Base-by-base conservation (phyloP, 2,113 vertebrate genomes). In the Oreotrochilus melanogaster region DNA sequence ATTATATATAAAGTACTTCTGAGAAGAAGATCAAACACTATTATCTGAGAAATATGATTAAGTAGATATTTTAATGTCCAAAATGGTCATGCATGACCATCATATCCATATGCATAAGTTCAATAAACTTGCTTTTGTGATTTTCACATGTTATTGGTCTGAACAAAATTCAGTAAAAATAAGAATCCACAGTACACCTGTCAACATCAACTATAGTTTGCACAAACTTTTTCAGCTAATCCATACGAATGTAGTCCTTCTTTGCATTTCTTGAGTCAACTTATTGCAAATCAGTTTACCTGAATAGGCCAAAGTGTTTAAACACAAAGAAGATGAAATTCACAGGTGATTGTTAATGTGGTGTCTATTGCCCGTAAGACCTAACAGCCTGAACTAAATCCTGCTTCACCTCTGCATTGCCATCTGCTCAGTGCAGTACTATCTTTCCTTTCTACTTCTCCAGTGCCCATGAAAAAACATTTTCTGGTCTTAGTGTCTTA, bases 81-180 rank as follows among this genome's bases (percentile, higher is more conserved):
- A 71, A 82, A 88, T 73, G 47, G 78, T 96, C 88, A 94, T 73
- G 84, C 88, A 88, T 88, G 86, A 86, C 65, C 70, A 74, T 91
- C 61, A 71, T 72, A 97, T 96, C 87, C 89, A 92, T 96, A 94
- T 92, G 61, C 50, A 92, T 92, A 91, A 87, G 51, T 82, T 83
- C 92, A 91, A 91, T 91, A 81, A 57, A 73, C 93, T 96, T 96
- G 80, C 64, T 88, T 51, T 57, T 94, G 81, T 79, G 87, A 92
- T 89, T 97, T 94, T 96, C 81, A 90, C 94, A 78, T 58, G 88
- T 96, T 95, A 95, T 93, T 95, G 86, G 96, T 85, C 72, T 67
- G 78, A 95, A 90, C 42, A 86, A 93, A 96, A 93, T 91, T 91
- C 95, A 95, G 73, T 96, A 87, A 94, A 95, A 92, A 42, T 58